phyloP scores from a whole-genome alignment of 2,888 invertebrate species.

The Lepidocyrtinus sp. region DNA sequence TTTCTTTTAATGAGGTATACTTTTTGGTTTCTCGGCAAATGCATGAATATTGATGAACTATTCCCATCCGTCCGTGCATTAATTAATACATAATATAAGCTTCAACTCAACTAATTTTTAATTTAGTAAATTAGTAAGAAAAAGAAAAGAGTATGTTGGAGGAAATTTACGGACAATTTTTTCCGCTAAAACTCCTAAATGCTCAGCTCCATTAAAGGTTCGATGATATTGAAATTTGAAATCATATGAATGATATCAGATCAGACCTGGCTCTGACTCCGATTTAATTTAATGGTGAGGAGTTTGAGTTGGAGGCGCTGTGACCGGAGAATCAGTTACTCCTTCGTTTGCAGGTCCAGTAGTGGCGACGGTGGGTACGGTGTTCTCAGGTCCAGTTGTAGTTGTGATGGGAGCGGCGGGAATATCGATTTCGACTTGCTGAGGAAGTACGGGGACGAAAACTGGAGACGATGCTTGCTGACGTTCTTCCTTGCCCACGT shows the following conservation, averaged over 20 bases:
- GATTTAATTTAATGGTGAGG: neutral
- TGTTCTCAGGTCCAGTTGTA: neutral
- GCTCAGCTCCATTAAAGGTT: neutral
- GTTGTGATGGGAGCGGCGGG: no score
- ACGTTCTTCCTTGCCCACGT: neutral
- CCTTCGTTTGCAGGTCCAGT: neutral
- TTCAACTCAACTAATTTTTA: neutral
- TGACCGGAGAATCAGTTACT: neutral
- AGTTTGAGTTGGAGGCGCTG: slow-evolving; percentile 18
- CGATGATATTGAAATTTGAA: neutral
- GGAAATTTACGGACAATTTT: neutral
- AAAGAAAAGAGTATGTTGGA: neutral
- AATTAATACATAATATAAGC: no score
- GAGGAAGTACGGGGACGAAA: slow-evolving; percentile 40
- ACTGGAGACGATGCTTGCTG: slow-evolving; percentile 3
- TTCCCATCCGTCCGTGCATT: no score
- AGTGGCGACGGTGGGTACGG: neutral
- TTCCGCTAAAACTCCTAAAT: neutral
- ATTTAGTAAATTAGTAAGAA: neutral
- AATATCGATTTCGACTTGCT: neutral
- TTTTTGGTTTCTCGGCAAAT: neutral
- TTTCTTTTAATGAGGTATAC: neutral
- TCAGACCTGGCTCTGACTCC: neutral
- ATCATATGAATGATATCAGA: neutral
- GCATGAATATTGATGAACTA: no score